Evolutionary conservation across 2,797 vertebrate genomes (phyloP).

Genomic region (Macrochelys suwanniensis): DNA sequence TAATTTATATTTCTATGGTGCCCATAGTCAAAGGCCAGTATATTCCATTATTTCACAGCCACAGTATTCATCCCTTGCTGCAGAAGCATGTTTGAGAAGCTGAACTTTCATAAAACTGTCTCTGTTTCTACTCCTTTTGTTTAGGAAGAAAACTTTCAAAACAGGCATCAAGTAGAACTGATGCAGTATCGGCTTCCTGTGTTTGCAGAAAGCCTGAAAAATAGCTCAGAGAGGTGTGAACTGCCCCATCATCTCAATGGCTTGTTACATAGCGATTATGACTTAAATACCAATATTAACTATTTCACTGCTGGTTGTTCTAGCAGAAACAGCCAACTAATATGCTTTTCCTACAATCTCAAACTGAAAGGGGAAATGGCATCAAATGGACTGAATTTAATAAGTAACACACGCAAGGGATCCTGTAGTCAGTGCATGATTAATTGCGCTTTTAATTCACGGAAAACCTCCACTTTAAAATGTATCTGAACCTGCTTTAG

Average conservation of each 20-base stretch:
- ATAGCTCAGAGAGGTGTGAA: too few species aligned
- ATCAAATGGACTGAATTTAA: neutral
- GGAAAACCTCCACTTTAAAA: too few species aligned
- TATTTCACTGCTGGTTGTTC: neutral
- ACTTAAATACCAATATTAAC: neutral
- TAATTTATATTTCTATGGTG: neutral
- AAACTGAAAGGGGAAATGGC: rapidly evolving
- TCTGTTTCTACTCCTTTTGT: neutral
- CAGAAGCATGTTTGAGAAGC: neutral
- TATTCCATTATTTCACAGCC: neutral
- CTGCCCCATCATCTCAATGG: neutral
- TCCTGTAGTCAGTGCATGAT: neutral
- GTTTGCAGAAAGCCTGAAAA: too few species aligned
- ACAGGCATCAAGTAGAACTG: neutral
- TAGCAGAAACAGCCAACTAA: neutral
- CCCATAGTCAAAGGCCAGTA: neutral
- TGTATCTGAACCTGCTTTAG: too few species aligned
- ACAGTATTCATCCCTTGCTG: neutral
- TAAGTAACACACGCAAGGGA: neutral
- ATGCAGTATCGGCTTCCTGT: neutral
- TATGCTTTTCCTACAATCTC: neutral
- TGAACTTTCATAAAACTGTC: neutral
- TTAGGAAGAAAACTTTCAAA: neutral
- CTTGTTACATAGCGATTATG: rapidly evolving
- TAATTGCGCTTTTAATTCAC: neutral